Percentiles rank a stretch among this genome's conserved stretches.
Conservation (phyloP, 1,140 invertebrate species). For the Colletes latitarsis region DNA sequence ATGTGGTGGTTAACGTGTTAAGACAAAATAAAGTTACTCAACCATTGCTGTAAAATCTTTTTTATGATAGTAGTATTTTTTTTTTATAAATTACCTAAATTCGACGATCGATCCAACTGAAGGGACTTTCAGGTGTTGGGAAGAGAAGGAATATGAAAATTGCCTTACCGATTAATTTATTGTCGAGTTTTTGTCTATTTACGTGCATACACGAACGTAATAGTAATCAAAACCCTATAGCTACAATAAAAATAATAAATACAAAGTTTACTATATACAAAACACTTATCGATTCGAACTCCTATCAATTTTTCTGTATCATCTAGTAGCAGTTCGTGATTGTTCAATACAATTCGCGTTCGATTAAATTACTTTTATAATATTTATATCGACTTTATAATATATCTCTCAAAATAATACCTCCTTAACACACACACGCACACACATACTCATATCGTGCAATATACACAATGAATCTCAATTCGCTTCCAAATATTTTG, state of each 20-base stretch:
- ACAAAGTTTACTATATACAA: constrained; percentile 69
- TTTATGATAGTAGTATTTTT: too few species aligned
- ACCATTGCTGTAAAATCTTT: too few species aligned
- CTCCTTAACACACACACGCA: neutral
- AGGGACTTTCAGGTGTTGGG: too few species aligned
- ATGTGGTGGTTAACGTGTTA: too few species aligned
- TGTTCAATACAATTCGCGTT: constrained; percentile 1
- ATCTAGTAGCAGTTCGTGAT: neutral
- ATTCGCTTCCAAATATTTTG: neutral
- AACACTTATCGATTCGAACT: constrained; percentile 5
- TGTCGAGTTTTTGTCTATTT: constrained; percentile 49
- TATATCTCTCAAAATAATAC: constrained; percentile 12
- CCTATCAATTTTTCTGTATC: too few species aligned
- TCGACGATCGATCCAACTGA: too few species aligned
- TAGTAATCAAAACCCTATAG: constrained; percentile 39
- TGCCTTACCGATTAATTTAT: constrained; percentile 45
- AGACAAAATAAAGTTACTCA: too few species aligned
- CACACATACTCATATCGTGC: too few species aligned
- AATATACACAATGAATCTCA: constrained; percentile 2
- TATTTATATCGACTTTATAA: neutral
- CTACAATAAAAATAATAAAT: constrained; percentile 67
- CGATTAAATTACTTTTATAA: neutral
- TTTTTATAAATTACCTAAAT: too few species aligned
- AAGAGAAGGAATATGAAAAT: too few species aligned
- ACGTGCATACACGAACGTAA: constrained; percentile 51